Conservation (phyloP, 2,888 invertebrate species). For the Salticus scenicus region DNA sequence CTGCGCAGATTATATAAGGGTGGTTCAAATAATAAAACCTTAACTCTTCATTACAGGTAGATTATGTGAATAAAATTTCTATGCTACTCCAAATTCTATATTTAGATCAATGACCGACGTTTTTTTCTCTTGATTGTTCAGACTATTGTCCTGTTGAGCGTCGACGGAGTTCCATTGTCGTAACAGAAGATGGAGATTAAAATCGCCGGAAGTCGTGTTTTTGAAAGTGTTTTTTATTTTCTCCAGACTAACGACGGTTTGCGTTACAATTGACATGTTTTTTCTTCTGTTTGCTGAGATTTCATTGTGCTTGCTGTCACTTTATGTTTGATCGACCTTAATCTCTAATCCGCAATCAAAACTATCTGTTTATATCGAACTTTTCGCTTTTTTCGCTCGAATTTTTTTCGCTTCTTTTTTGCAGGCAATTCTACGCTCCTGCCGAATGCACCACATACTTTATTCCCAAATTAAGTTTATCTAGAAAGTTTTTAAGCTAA, state of each 20-base stretch:
- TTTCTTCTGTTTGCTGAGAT: not conserved
- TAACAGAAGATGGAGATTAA: constrained; percentile 21
- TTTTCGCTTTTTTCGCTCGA: too few species aligned
- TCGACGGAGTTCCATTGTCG: constrained; percentile 44
- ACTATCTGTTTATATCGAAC: too few species aligned
- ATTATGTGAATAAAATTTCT: too few species aligned
- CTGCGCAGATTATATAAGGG: too few species aligned
- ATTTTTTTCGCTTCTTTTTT: too few species aligned
- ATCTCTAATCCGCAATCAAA: not conserved
- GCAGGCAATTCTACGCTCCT: too few species aligned
- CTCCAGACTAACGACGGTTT: constrained; percentile 9
- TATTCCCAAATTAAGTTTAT: too few species aligned
- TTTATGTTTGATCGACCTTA: not conserved
- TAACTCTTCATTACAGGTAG: too few species aligned
- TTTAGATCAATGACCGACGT: constrained; percentile 40
- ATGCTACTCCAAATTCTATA: constrained; percentile 19
- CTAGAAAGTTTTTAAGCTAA: too few species aligned
- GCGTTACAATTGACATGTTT: constrained; percentile 1
- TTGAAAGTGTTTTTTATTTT: constrained; percentile 26
- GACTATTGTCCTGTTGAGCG: constrained; percentile 28
- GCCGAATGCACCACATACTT: too few species aligned
- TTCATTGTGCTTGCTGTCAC: not conserved
- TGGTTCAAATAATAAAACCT: too few species aligned
- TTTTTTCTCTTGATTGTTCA: not conserved
- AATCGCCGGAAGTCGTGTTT: constrained; percentile 35